Evolutionary conservation across 2,888 invertebrate genomes (phyloP).

Genomic region (Corbicula japonica): DNA sequence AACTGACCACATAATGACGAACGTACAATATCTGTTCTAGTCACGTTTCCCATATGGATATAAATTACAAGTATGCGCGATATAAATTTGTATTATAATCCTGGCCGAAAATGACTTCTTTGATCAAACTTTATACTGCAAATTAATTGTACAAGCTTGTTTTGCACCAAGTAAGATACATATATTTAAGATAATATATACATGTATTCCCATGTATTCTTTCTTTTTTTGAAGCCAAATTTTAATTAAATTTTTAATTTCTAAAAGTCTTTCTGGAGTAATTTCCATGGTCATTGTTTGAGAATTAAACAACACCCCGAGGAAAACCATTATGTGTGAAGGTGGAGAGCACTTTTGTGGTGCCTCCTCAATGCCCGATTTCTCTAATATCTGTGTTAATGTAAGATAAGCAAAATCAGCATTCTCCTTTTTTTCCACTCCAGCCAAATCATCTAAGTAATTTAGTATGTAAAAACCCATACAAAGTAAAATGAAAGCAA

Average conservation of each 20-base stretch:
- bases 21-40: too few species aligned
- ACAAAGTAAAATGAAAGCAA: conserved; percentile 27
- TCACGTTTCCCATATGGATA: too few species aligned
- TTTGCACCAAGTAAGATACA: not conserved
- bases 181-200: conserved; percentile 18
- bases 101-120: too few species aligned
- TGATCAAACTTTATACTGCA: too few species aligned
- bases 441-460: conserved; percentile 30
- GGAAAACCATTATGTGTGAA: conserved; percentile 1
- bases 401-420: conserved; percentile 13
- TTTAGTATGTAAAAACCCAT: conserved; percentile 24
- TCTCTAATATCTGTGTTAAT: not conserved
- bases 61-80: too few species aligned
- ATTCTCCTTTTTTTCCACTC: conserved; percentile 16
- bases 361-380: conserved; percentile 10
- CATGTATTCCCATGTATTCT: conserved; percentile 18
- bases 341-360: conserved; percentile 9
- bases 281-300: conserved; percentile 8
- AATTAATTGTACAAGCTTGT: not conserved
- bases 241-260: not conserved
- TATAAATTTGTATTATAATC: too few species aligned
- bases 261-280: too few species aligned
- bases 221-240: conserved; percentile 24
- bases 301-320: too few species aligned
- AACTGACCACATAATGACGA: too few species aligned